These are phyloP conservation scores for Matsumyia berberina DNA, from an alignment of 2,888 invertebrate genomes.

Conservation along the genomic window DNA sequence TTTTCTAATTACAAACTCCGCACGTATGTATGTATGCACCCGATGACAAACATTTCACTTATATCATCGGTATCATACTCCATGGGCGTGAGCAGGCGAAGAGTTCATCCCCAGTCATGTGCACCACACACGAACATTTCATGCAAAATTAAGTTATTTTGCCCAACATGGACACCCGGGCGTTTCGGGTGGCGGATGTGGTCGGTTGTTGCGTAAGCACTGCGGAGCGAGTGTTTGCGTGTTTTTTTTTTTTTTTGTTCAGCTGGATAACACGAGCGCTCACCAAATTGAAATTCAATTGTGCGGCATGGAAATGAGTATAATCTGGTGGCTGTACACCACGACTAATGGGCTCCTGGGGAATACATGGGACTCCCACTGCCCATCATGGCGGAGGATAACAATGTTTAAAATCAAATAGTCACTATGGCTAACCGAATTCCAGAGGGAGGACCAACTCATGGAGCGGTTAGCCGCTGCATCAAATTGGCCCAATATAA, in stretches of 20 bases:
- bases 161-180: slow-evolving; percentile 3
- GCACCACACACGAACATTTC: slow-evolving; percentile 7
- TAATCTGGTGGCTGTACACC: slow-evolving; percentile 1
- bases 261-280: not conserved
- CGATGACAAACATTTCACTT: slow-evolving; percentile 24
- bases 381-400: not conserved
- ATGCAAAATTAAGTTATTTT: slow-evolving; percentile 34
- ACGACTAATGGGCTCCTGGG: slow-evolving; percentile 2
- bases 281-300: slow-evolving; percentile 50
- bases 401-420: slow-evolving; percentile 47
- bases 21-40: not conserved
- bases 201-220: slow-evolving; percentile 20
- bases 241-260: slow-evolving; percentile 40
- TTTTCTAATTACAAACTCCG: not conserved
- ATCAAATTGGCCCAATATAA: slow-evolving; percentile 49
- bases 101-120: not conserved
- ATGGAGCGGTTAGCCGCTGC: slow-evolving; percentile 46
- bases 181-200: slow-evolving; percentile 4
- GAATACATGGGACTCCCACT: not conserved
- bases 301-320: slow-evolving; percentile 29
- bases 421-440: slow-evolving; percentile 14
- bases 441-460: not conserved
- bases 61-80: slow-evolving; percentile 10
- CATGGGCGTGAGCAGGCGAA: not conserved
- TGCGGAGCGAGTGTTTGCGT: slow-evolving; percentile 29